Evolutionary conservation across 2,797 vertebrate genomes (phyloP), one percentile per base, ranked within the genome.

Genomic region (Enteromius fasciolatus): DNA sequence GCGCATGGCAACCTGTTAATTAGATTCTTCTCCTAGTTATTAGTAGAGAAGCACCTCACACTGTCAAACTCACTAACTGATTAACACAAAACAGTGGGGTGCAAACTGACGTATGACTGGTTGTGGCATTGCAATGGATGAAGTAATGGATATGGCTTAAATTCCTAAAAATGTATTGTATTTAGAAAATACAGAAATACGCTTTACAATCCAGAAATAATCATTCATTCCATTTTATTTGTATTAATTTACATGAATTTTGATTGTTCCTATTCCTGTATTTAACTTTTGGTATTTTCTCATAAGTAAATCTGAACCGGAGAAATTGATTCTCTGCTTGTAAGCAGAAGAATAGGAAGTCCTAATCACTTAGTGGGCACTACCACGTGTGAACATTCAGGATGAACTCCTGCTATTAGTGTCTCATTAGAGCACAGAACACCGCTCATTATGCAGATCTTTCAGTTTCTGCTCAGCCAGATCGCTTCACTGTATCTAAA

Each of bases 11-110:
- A 50, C 78, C 41, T n/a, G 46, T 67, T 70, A 86, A 81, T 84
- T 74, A 76, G 67, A 46, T 76, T 57, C 33, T 82, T 78, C 41
- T 80, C 44, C 33, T 9, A 74, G 67, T 76, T 59, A 44, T 84
- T 83, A 85, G 83, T 33, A 70, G 64, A 66, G 75, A 77, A 66
- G 67, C 9, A 46, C 25, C 5, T 59, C 48, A 66, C 77, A 79
- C 73, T 75, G 77, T 64, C 63, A 76, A 77, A 84, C 66, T 36
- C 61, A 70, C 18, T 83, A 83, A 84, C 59, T 86, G 79, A 87
- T 82, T 87, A 86, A 64, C 48, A 23, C 52, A 25, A 48, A 81
- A 64, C 57, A 36, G 4, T 44, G 31, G 23, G 61, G 70, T 57
- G 25, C 68, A 83, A 78, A 85, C 64, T 48, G 46, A 39, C 2